These are phyloP conservation scores for Ginglymostoma cirratum DNA, from an alignment of 2,113 vertebrate species.

Conservation along the genomic window DNA sequence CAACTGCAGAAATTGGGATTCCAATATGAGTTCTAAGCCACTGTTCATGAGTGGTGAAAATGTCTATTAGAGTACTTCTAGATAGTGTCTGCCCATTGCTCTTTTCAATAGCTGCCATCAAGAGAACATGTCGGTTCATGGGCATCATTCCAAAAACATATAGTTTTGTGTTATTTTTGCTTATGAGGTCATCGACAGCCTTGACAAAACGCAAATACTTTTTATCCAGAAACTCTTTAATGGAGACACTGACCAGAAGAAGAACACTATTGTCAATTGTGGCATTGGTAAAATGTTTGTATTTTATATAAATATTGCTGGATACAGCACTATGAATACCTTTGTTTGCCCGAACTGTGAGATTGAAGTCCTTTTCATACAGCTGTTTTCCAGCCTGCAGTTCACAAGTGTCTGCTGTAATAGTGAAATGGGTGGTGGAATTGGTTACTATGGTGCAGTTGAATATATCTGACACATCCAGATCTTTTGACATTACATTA, in stretches of 20 bases:
- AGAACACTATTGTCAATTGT: conserved; percentile 60
- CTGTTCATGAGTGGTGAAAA: conserved; percentile 55
- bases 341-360: conserved; percentile 58
- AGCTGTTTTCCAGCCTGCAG: conserved; percentile 57
- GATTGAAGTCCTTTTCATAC: conserved; percentile 58
- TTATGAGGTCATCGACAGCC: conserved; percentile 60
- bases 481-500: conserved; percentile 56
- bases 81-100: conserved; percentile 59
- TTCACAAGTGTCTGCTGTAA: conserved; percentile 57
- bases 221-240: conserved; percentile 56
- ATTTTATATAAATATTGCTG: conserved; percentile 60
- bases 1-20: conserved; percentile 56
- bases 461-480: conserved; percentile 54
- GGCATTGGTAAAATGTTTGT: conserved; percentile 61
- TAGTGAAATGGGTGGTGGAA: conserved; percentile 52
- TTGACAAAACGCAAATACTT: conserved; percentile 59
- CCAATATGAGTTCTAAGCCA: conserved; percentile 56
- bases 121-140: conserved; percentile 50
- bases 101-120: conserved; percentile 58
- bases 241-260: conserved; percentile 51
- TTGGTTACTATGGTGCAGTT: conserved; percentile 56
- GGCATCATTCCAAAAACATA: conserved; percentile 62
- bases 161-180: conserved; percentile 60
- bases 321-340: conserved; percentile 56
- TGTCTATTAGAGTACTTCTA: conserved; percentile 51